A percentile compares a stretch with the other conserved stretches of the same genome.
phyloP scores from a whole-genome alignment of 92 coral and sea anemone species.

The Epizoanthus scotinus region DNA sequence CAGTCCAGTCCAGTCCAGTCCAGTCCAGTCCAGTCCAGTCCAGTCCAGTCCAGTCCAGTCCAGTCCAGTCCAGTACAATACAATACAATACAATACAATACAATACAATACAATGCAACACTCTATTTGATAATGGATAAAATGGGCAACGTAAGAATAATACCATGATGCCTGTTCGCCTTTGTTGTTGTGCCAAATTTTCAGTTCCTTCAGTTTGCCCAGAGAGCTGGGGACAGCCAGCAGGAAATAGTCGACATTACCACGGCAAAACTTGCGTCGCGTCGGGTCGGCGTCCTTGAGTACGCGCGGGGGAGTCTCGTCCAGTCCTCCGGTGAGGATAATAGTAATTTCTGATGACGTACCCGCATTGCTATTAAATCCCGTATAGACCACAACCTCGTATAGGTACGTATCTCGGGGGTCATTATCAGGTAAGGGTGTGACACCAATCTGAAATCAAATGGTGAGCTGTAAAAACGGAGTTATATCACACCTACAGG shows the following conservation, averaged over 20 bases:
- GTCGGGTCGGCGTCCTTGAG: conserved; percentile 80
- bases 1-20: too few relatives aligned
- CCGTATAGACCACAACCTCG: conserved; percentile 96
- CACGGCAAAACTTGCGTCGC: conserved; percentile 83
- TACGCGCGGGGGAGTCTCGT: conserved; percentile 87
- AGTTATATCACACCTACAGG: neutral
- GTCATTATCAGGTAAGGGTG: conserved; percentile 94
- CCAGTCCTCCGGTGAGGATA: conserved; percentile 82
- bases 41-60: too few relatives aligned
- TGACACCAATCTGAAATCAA: conserved; percentile 80
- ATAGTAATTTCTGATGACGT: conserved; percentile 84
- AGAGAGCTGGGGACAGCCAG: conserved; percentile 85
- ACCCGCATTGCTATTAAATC: conserved; percentile 76
- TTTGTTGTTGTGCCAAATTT: conserved; percentile 89
- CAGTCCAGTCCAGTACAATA: too few relatives aligned
- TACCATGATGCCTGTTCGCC: conserved; percentile 80
- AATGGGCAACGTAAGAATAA: too few relatives aligned
- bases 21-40: too few relatives aligned
- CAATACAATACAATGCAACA: too few relatives aligned
- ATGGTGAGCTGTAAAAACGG: neutral
- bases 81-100: too few relatives aligned
- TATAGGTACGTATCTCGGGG: conserved; percentile 93
- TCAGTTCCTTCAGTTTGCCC: conserved; percentile 78
- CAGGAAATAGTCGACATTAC: conserved; percentile 86
- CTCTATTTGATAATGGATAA: too few relatives aligned